These are phyloP conservation scores for Cephonodes hylas DNA, from an alignment of 2,888 invertebrate species.

Conservation along the genomic window DNA sequence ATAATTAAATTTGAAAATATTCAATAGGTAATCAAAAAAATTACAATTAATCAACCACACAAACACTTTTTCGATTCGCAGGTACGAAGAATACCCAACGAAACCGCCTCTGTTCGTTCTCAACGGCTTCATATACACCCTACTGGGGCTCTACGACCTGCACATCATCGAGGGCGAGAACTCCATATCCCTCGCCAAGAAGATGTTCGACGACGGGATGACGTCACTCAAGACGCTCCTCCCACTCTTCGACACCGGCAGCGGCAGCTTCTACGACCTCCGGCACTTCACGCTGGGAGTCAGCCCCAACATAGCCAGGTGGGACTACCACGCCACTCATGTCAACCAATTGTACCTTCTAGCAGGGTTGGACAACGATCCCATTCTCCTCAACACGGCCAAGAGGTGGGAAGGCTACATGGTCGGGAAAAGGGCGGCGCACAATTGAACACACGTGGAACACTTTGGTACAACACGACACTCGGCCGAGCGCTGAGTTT, in stretches of 20 bases:
- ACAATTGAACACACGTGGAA: slow-evolving; percentile 84
- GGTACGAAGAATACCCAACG: slow-evolving; percentile 99
- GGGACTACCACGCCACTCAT: slow-evolving; percentile 99
- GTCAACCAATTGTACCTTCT: slow-evolving; percentile 96
- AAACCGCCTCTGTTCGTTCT: slow-evolving; percentile 96
- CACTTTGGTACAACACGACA: not conserved
- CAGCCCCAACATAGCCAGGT: slow-evolving; percentile 96
- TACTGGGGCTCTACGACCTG: slow-evolving; percentile 98
- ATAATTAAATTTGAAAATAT: too few relatives aligned
- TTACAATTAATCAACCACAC: not conserved
- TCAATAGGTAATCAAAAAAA: too few relatives aligned
- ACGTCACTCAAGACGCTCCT: slow-evolving; percentile 92
- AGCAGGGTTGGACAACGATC: slow-evolving; percentile 91
- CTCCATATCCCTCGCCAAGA: slow-evolving; percentile 86
- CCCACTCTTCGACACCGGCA: slow-evolving; percentile 96
- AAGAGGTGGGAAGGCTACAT: slow-evolving; percentile 97
- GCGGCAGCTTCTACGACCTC: slow-evolving; percentile 97
- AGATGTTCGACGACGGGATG: slow-evolving; percentile 92
- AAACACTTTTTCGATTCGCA: slow-evolving; percentile 30
- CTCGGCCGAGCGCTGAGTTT: not conserved
- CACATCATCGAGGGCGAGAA: slow-evolving; percentile 88
- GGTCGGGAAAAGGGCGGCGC: slow-evolving; percentile 95
- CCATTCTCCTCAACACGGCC: slow-evolving; percentile 90
- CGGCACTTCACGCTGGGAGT: slow-evolving; percentile 94
- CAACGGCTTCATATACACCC: slow-evolving; percentile 98